A percentile compares a stretch with the other conserved stretches of the same genome.
Evolutionary conservation across 2,888 invertebrate species (phyloP).

Genomic region (Autographa pulchrina): DNA sequence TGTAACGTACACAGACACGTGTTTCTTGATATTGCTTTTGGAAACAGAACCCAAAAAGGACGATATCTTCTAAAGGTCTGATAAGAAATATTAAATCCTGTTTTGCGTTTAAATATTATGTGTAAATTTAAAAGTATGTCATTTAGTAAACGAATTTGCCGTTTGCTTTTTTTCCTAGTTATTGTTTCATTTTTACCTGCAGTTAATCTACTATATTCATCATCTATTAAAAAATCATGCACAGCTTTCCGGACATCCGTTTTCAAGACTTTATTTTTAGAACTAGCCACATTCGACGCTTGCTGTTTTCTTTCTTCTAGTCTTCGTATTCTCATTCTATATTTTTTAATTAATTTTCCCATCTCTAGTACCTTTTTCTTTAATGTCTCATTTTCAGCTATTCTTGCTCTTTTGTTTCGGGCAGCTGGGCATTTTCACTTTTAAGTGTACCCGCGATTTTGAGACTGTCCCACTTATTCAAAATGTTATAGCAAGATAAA

Average conservation of each 20-base stretch:
- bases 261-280: not conserved
- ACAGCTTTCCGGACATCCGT: constrained; percentile 7
- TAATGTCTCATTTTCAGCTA: constrained; percentile 8
- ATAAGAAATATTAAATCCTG: constrained; percentile 31
- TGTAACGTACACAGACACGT: constrained; percentile 37
- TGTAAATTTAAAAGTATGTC: constrained; percentile 6
- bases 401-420: constrained; percentile 2
- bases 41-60: constrained; percentile 7
- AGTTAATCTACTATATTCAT: constrained; percentile 36
- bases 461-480: no score
- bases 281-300: not conserved
- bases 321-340: constrained; percentile 8
- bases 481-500: no score
- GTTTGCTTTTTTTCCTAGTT: constrained; percentile 10
- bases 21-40: constrained; percentile 31
- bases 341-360: constrained; percentile 6
- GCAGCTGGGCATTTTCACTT: no score
- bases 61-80: constrained; percentile 12
- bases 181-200: constrained; percentile 47
- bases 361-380: constrained; percentile 6
- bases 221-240: constrained; percentile 28
- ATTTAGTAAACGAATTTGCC: no score
- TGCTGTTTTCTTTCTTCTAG: not conserved
- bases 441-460: no score
- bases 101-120: constrained; percentile 25